Conservation (phyloP, 1,140 invertebrate genomes). For the Ooceraea biroi region DNA sequence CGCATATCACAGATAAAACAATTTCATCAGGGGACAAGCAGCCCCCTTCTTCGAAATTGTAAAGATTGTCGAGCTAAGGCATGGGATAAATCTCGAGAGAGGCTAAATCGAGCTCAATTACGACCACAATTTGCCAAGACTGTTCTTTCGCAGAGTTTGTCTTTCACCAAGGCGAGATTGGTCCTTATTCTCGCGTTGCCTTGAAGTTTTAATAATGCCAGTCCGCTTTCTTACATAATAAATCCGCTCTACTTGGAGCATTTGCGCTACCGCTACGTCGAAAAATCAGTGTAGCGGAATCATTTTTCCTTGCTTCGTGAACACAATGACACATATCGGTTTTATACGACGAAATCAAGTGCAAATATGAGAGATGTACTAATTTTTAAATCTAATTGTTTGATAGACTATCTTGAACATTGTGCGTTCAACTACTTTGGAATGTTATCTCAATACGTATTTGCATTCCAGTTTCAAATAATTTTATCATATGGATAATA, state of each 20-base stretch:
- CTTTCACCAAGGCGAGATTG: slow-evolving; percentile 72
- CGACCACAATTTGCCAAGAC: slow-evolving; percentile 53
- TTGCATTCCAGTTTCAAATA: too few species aligned
- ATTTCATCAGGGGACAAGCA: background rate
- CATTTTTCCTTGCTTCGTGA: slow-evolving; percentile 32
- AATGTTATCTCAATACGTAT: too few species aligned
- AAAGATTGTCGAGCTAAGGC: background rate
- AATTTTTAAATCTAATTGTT: background rate
- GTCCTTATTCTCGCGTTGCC: slow-evolving; percentile 72
- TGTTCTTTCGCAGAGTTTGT: slow-evolving; percentile 61
- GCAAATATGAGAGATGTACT: background rate
- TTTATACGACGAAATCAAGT: background rate
- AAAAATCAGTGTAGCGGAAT: background rate
- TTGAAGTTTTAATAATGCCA: slow-evolving; percentile 77
- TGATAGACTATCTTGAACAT: background rate
- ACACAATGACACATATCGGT: background rate
- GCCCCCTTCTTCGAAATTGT: background rate
- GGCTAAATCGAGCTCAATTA: slow-evolving; percentile 40
- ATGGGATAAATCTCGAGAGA: background rate
- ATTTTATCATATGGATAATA: too few species aligned
- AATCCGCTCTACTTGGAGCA: slow-evolving; percentile 75
- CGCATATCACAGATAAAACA: background rate
- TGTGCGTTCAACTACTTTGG: too few species aligned
- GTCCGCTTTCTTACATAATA: slow-evolving; percentile 78
- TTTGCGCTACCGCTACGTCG: background rate